Conservation (phyloP, 2,797 vertebrate genomes). For the Octomys mimax region DNA sequence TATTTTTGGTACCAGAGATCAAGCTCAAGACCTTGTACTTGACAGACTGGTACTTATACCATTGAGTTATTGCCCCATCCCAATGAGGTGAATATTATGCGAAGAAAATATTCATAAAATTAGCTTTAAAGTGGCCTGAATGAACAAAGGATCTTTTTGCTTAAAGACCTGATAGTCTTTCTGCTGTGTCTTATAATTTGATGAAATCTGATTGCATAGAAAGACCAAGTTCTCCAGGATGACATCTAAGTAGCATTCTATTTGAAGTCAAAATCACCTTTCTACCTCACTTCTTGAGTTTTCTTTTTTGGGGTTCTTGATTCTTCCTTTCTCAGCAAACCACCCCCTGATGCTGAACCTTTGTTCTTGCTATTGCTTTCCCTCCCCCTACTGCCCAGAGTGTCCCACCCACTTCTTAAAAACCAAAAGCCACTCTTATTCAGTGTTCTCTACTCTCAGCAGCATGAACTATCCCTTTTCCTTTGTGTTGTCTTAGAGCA, state of each 20-base stretch:
- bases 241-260: not conserved
- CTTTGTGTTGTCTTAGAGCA: not conserved
- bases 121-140: not conserved
- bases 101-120: conserved; percentile 5
- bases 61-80: not conserved
- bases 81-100: not conserved
- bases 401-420: not conserved
- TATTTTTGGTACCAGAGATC: too few relatives aligned
- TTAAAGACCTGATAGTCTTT: not conserved
- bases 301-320: not conserved
- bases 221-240: not conserved
- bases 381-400: not conserved
- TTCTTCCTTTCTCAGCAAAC: not conserved
- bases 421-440: not conserved
- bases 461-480: not conserved
- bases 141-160: not conserved
- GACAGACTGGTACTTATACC: too few relatives aligned
- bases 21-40: too few relatives aligned
- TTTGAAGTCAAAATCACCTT: not conserved
- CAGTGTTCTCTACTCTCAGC: not conserved
- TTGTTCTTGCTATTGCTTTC: not conserved
- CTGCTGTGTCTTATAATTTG: not conserved
- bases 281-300: not conserved
- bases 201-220: conserved; percentile 11
- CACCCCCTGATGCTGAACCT: not conserved